These are phyloP conservation scores for Sinocyclocheilus rhinocerous DNA, from an alignment of 2,113 vertebrate genomes.

Conservation along the genomic window DNA sequence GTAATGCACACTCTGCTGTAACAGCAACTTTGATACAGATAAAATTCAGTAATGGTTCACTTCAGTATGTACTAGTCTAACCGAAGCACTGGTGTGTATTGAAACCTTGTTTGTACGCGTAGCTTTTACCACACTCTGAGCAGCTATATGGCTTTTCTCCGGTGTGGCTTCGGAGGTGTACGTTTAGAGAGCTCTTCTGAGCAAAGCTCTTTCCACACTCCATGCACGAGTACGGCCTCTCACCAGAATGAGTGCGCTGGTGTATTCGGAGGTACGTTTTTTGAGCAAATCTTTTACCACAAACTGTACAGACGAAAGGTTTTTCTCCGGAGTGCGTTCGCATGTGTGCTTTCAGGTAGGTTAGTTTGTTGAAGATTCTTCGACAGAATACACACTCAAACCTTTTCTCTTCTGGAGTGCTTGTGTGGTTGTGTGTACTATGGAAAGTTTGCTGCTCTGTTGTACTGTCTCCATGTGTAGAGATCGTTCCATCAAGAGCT, in stretches of 20 bases:
- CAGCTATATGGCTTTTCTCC: conserved; percentile 77
- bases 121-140: conserved; percentile 80
- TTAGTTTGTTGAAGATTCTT: conserved; percentile 82
- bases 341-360: conserved; percentile 82
- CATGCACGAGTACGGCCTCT: conserved; percentile 75
- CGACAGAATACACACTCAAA: conserved; percentile 83
- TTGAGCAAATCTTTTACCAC: conserved; percentile 81
- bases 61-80: conserved; percentile 8
- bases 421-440: conserved; percentile 52
- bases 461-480: conserved; percentile 55
- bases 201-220: conserved; percentile 80
- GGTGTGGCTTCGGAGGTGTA: conserved; percentile 78
- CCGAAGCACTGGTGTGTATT: conserved; percentile 77
- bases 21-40: not conserved
- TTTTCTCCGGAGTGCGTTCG: conserved; percentile 83
- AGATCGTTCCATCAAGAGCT: conserved; percentile 53
- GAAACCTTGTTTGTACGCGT: conserved; percentile 77
- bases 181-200: conserved; percentile 79
- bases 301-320: conserved; percentile 80
- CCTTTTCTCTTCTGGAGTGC: conserved; percentile 68
- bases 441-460: conserved; percentile 48
- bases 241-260: conserved; percentile 77
- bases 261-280: conserved; percentile 80
- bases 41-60: not conserved
- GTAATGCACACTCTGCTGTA: not conserved